These are phyloP conservation scores for Baronia brevicornis DNA, from an alignment of 2,888 invertebrate genomes.

Conservation along the genomic window DNA sequence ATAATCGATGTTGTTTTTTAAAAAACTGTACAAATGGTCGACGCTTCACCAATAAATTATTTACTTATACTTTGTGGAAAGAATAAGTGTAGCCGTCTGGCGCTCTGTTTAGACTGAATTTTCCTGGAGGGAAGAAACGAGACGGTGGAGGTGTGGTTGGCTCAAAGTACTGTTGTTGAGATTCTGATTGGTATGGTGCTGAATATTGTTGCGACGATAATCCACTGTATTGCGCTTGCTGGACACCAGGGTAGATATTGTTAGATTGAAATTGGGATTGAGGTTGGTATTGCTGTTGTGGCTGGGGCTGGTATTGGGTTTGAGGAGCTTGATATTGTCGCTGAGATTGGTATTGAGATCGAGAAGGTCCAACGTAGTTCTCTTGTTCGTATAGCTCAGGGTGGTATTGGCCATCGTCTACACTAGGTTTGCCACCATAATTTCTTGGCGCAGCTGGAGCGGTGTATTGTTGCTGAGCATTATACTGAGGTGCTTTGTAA, in stretches of 20 bases:
- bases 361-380: slow-evolving; percentile 54
- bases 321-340: slow-evolving; percentile 42
- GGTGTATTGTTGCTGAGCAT: slow-evolving; percentile 64
- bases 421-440: slow-evolving; percentile 63
- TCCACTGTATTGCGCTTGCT: slow-evolving; percentile 68
- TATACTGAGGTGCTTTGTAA: slow-evolving; percentile 62
- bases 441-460: slow-evolving; percentile 67
- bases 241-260: slow-evolving; percentile 66
- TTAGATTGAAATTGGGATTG: slow-evolving; percentile 51
- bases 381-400: slow-evolving; percentile 67
- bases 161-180: slow-evolving; percentile 70
- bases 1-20: slow-evolving; percentile 62
- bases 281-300: slow-evolving; percentile 35
- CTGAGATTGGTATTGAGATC: slow-evolving; percentile 47
- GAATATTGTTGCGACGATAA: slow-evolving; percentile 50
- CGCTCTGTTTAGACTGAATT: slow-evolving; percentile 88
- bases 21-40: slow-evolving; percentile 53
- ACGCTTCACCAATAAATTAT: slow-evolving; percentile 42
- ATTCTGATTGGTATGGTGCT: slow-evolving; percentile 33
- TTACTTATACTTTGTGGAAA: slow-evolving; percentile 80
- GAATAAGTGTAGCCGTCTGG: slow-evolving; percentile 92
- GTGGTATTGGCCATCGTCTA: slow-evolving; percentile 71
- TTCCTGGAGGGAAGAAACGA: slow-evolving; percentile 89
- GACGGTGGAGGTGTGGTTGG: slow-evolving; percentile 81
- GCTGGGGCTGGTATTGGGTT: slow-evolving; percentile 41